These are phyloP conservation scores for Eptatretus atami DNA, from an alignment of 2,797 vertebrate genomes.

Conservation along the genomic window DNA sequence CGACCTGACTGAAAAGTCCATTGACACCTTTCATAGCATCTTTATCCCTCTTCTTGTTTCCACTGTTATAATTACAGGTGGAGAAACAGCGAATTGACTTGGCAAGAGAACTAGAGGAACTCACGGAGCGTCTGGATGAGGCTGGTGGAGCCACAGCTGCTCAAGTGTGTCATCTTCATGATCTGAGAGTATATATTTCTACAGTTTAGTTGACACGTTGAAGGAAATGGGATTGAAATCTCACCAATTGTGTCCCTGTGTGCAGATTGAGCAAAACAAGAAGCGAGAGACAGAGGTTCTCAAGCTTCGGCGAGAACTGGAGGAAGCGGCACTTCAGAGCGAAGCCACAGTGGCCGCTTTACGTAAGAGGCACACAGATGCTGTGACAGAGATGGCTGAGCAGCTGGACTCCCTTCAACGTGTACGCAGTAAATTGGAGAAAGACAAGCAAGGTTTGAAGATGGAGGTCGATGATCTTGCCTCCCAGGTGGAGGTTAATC, in stretches of 20 bases:
- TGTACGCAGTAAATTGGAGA: conserved; percentile 25
- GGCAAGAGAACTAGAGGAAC: conserved; percentile 27
- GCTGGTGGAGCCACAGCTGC: conserved; percentile 26
- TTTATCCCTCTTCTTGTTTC: too few species aligned
- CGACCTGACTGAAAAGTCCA: too few species aligned
- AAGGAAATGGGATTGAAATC: too few species aligned
- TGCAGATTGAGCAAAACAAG: conserved; percentile 29
- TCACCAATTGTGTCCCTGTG: not conserved
- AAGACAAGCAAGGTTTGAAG: conserved; percentile 30
- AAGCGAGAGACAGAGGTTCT: conserved; percentile 28
- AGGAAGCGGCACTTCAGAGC: conserved; percentile 22
- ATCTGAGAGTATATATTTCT: too few species aligned
- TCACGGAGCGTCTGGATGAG: conserved; percentile 32
- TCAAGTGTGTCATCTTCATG: conserved; percentile 15
- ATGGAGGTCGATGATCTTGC: conserved; percentile 27
- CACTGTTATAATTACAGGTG: conserved; percentile 15
- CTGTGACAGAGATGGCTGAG: conserved; percentile 21
- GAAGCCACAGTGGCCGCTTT: conserved; percentile 18
- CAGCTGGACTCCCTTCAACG: conserved; percentile 28
- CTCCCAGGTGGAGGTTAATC: conserved; percentile 20
- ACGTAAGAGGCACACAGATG: conserved; percentile 21
- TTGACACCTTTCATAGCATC: too few species aligned
- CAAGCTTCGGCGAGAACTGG: conserved; percentile 25
- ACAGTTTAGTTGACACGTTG: too few species aligned
- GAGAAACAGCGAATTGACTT: conserved; percentile 34